Evolutionary conservation across 1,140 invertebrate species (phyloP).

Genomic region (Drosophila murphyi): DNA sequence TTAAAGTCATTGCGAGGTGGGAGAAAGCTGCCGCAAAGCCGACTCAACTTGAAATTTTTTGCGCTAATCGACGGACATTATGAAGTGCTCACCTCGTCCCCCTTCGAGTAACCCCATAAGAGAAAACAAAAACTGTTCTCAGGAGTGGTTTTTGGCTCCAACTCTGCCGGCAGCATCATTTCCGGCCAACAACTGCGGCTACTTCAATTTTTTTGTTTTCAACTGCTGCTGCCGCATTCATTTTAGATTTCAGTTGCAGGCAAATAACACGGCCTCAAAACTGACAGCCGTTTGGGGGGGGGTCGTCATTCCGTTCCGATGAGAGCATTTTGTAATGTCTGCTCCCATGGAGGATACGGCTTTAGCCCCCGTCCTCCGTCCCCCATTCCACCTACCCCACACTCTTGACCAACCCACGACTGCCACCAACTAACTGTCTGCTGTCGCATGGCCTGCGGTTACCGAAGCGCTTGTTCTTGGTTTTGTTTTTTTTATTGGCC

Average conservation of each 20-base stretch:
- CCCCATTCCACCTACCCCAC: no score
- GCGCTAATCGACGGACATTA: constrained; percentile 53
- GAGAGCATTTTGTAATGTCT: constrained; percentile 46
- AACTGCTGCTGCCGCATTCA: constrained; percentile 34
- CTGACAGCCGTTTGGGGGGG: constrained; percentile 44
- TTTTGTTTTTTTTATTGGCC: constrained; percentile 9
- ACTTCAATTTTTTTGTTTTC: constrained; percentile 46
- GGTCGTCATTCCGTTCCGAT: constrained; percentile 30
- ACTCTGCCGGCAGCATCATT: constrained; percentile 44
- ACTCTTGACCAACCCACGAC: no score
- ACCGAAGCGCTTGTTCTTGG: constrained; percentile 6
- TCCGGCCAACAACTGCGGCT: constrained; percentile 48
- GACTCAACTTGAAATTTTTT: constrained; percentile 35
- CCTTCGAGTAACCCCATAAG: background rate
- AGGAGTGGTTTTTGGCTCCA: constrained; percentile 21
- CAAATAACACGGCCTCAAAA: constrained; percentile 5
- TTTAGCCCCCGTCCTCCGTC: background rate
- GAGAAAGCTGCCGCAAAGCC: constrained; percentile 36
- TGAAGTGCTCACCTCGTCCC: constrained; percentile 18
- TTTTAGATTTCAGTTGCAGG: constrained; percentile 48
- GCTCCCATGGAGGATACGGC: constrained; percentile 7
- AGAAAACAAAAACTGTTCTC: constrained; percentile 6
- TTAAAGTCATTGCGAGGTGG: constrained; percentile 67
- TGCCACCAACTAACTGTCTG: background rate
- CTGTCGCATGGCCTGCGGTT: constrained; percentile 46